Conservation (phyloP, 2,888 invertebrate genomes). For the Melipona bicolor region DNA sequence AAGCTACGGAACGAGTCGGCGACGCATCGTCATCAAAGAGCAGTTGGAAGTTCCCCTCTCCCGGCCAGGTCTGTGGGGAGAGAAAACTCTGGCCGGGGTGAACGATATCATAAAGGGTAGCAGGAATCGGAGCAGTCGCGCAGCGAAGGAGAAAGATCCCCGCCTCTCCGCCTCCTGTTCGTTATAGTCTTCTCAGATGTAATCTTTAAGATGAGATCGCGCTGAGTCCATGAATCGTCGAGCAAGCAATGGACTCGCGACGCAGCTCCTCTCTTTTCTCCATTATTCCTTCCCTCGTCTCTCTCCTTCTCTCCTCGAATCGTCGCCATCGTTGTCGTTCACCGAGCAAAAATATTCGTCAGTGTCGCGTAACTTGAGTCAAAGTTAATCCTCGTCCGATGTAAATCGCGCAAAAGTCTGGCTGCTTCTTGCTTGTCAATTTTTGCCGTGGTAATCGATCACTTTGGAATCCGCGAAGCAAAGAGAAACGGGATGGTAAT, state of each 20-base stretch:
- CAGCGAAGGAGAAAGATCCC: constrained; percentile 62
- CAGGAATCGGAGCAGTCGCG: constrained; percentile 70
- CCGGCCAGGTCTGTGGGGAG: constrained; percentile 25
- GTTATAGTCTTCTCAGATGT: constrained; percentile 71
- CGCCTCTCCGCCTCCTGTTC: constrained; percentile 42
- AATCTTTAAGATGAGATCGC: constrained; percentile 77
- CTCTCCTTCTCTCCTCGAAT: background rate
- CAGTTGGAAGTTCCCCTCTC: constrained; percentile 67
- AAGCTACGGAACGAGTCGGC: constrained; percentile 70
- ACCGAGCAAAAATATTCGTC: constrained; percentile 24
- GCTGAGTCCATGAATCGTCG: constrained; percentile 76
- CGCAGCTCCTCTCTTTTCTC: constrained; percentile 52
- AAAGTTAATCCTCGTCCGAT: constrained; percentile 39
- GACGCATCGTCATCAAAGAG: constrained; percentile 76
- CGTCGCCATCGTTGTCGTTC: background rate
- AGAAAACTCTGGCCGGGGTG: constrained; percentile 33
- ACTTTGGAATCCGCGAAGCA: background rate
- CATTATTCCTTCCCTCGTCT: constrained; percentile 27
- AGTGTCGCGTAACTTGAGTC: constrained; percentile 46
- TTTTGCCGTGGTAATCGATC: background rate
- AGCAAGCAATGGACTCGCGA: constrained; percentile 49
- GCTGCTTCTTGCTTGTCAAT: background rate
- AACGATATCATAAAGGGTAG: constrained; percentile 76
- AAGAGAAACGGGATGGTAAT: background rate
- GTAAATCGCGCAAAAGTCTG: constrained; percentile 1